Evolutionary conservation across 2,113 vertebrate genomes (phyloP).

Genomic region (Anolis carolinensis): DNA sequence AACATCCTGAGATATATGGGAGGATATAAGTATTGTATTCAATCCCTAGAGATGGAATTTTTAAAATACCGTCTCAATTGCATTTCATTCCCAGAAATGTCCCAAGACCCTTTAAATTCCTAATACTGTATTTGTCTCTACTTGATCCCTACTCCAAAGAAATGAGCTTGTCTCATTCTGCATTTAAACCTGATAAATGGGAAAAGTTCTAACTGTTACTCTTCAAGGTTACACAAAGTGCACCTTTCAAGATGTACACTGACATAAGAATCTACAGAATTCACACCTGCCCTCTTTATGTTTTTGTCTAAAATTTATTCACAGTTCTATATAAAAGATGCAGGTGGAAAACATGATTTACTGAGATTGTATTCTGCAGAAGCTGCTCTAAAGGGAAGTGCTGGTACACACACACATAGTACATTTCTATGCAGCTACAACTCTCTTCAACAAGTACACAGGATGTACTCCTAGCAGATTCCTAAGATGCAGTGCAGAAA

Average conservation of each 20-base stretch:
- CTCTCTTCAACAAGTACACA: not conserved
- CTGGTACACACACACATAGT: not conserved
- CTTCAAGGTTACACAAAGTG: not conserved
- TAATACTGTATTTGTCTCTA: not conserved
- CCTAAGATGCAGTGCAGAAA: not conserved
- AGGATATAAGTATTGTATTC: no score
- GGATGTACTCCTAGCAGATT: not conserved
- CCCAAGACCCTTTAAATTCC: not conserved
- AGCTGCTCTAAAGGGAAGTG: not conserved
- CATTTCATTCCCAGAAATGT: not conserved
- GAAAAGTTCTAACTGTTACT: not conserved
- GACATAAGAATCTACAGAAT: not conserved
- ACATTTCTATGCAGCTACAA: not conserved
- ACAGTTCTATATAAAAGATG: not conserved
- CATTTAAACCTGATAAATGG: not conserved
- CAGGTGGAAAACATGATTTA: not conserved
- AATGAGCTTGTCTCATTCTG: not conserved
- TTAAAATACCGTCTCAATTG: not conserved
- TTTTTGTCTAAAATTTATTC: not conserved
- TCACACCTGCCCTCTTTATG: not conserved
- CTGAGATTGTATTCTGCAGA: not conserved
- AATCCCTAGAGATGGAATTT: not conserved
- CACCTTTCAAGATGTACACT: not conserved
- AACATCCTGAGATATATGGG: not conserved
- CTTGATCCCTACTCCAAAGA: not conserved